Evolutionary conservation across 92 coral and sea anemone genomes (phyloP).

Genomic region (Phenganax marumi): DNA sequence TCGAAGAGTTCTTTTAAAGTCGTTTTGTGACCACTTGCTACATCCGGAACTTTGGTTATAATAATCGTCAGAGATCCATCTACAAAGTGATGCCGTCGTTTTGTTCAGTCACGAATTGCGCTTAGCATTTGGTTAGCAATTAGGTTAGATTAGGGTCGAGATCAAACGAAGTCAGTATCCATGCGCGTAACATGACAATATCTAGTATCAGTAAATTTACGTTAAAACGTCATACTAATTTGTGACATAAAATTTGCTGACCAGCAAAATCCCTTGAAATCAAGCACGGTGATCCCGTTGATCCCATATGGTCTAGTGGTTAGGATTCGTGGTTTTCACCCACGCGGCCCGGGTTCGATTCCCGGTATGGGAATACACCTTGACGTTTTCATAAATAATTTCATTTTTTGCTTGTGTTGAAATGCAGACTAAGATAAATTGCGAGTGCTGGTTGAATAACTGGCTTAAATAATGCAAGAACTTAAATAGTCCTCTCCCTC

Average conservation of each 20-base stretch:
- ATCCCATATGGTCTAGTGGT: conserved; percentile 99
- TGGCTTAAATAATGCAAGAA: too few relatives aligned
- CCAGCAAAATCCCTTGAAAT: too few relatives aligned
- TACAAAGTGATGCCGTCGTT: neutral
- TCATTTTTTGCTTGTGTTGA: neutral
- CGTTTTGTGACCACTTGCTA: neutral
- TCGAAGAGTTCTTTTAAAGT: conserved; percentile 16
- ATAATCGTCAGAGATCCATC: conserved; percentile 21
- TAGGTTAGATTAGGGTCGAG: neutral
- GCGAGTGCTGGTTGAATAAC: too few relatives aligned
- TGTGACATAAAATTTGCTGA: too few relatives aligned
- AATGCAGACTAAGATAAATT: neutral
- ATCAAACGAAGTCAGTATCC: too few relatives aligned
- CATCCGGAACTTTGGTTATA: conserved; percentile 5
- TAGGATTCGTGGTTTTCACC: conserved; percentile 99
- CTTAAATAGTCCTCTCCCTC: too few relatives aligned
- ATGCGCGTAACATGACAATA: too few relatives aligned
- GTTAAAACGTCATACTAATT: too few relatives aligned
- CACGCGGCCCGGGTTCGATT: conserved; percentile 99
- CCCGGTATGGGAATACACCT: conserved; percentile 84
- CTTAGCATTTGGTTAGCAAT: neutral
- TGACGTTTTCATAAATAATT: neutral
- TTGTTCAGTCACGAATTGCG: neutral
- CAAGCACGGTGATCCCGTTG: neutral
- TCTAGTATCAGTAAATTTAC: too few relatives aligned